Percentiles rank a stretch among this genome's conserved stretches.
Evolutionary conservation across 2,888 invertebrate species (phyloP).

Genomic region (Lysandra coridon): DNA sequence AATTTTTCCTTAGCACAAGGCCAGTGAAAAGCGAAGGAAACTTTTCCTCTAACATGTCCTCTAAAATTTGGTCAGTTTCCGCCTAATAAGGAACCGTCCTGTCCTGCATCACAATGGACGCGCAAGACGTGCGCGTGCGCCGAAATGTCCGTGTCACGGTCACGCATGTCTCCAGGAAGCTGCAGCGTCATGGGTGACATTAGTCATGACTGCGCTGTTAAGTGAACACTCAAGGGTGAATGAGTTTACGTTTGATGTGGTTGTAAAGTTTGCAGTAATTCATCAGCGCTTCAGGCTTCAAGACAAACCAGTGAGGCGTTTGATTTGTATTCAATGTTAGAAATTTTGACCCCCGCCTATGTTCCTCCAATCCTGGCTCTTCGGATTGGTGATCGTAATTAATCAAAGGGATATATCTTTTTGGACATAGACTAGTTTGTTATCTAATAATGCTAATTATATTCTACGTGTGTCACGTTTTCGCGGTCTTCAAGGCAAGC

Average conservation of each 20-base stretch:
- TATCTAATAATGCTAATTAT: not conserved
- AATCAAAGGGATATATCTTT: not conserved
- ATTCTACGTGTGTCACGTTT: slow-evolving; percentile 1
- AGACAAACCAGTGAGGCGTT: too few species aligned
- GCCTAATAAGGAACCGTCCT: not conserved
- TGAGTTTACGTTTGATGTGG: not conserved
- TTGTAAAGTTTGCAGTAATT: too few species aligned
- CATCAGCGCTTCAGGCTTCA: too few species aligned
- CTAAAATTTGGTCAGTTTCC: not conserved
- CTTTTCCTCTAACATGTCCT: not conserved
- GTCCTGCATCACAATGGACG: slow-evolving; percentile 11
- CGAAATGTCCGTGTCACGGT: slow-evolving; percentile 8
- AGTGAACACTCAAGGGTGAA: slow-evolving; percentile 1
- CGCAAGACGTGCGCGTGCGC: not conserved
- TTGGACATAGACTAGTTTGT: not conserved
- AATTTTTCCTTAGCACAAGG: too few species aligned
- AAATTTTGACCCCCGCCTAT: too few species aligned
- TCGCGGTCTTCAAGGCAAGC: not conserved
- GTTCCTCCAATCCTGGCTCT: not conserved
- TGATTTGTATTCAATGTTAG: not conserved
- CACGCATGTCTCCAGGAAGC: not conserved
- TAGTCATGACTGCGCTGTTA: not conserved
- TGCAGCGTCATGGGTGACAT: not conserved
- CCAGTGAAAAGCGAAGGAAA: not conserved
- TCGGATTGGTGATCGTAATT: not conserved